A percentile compares a stretch with the other conserved stretches of the same genome.
phyloP scores from a whole-genome alignment of 2,113 vertebrate genomes.

The Reinhardtius hippoglossoides region DNA sequence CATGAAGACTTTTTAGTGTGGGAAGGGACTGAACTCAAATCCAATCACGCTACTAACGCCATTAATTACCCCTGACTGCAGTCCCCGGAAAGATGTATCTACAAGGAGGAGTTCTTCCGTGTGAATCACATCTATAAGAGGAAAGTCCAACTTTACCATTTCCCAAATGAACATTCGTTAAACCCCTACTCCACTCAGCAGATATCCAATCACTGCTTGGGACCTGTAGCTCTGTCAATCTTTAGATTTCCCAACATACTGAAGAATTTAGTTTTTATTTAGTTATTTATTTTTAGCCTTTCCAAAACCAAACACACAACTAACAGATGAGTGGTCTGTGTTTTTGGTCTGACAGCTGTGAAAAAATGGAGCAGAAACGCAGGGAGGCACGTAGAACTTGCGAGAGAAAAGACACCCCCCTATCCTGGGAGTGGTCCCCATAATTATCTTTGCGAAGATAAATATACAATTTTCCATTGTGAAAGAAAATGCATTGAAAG shows the following conservation, averaged over 20 bases:
- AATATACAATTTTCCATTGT: no score
- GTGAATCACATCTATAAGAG: not conserved
- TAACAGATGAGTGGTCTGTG: no score
- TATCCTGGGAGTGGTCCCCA: no score
- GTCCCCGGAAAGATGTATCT: not conserved
- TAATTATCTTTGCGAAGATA: no score
- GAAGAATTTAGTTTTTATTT: no score
- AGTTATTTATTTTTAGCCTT: no score
- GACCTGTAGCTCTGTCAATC: not conserved
- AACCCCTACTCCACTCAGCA: not conserved
- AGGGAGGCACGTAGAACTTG: no score
- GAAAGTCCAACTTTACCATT: conserved; percentile 1
- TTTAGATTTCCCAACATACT: not conserved
- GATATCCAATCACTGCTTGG: not conserved
- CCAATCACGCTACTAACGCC: conserved; percentile 53
- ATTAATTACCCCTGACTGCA: conserved; percentile 32
- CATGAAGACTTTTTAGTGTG: not conserved
- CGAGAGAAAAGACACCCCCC: no score
- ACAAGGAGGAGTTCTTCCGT: not conserved
- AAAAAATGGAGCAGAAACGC: no score
- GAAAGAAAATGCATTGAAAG: no score
- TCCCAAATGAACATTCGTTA: not conserved
- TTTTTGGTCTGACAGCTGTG: no score
- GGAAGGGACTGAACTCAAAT: conserved; percentile 24
- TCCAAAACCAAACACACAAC: no score